phyloP scores from a whole-genome alignment of 2,888 invertebrate species.

The Pollenia amentaria region DNA sequence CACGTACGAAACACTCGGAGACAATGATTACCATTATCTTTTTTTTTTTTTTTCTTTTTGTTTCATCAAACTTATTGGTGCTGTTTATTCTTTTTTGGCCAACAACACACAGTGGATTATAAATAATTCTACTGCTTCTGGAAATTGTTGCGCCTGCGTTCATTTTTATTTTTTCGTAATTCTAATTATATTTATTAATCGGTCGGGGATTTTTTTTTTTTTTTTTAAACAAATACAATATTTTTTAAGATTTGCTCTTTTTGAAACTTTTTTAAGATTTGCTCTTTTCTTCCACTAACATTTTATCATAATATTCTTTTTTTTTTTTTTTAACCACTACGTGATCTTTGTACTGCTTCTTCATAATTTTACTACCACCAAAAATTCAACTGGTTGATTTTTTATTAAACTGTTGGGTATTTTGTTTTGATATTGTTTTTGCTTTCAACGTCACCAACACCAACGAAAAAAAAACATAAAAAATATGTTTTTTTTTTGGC shows the following conservation, averaged over 20 bases:
- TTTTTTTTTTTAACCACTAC: slow-evolving; percentile 30
- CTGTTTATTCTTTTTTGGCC: not conserved
- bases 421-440: not conserved
- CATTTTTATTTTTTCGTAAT: not conserved
- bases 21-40: not conserved
- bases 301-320: slow-evolving; percentile 26
- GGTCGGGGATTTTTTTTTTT: too few relatives aligned
- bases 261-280: not conserved
- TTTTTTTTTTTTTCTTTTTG: too few relatives aligned
- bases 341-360: slow-evolving; percentile 33
- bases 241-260: not conserved
- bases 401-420: slow-evolving; percentile 8
- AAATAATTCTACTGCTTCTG: slow-evolving; percentile 4
- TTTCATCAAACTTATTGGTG: not conserved
- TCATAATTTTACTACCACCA: slow-evolving; percentile 6
- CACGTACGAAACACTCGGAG: not conserved
- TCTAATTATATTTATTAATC: slow-evolving; percentile 15
- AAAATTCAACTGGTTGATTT: slow-evolving; percentile 33
- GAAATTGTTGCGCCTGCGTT: slow-evolving; percentile 38
- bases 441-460: not conserved
- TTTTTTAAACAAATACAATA: not conserved
- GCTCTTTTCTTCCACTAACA: slow-evolving; percentile 2
- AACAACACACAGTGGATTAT: slow-evolving; percentile 4
- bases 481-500: slow-evolving; percentile 6
- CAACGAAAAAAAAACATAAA: not conserved